Percentiles rank a stretch among this genome's conserved stretches.
phyloP scores from a whole-genome alignment of 2,113 vertebrate genomes.

The Burhinus oedicnemus region DNA sequence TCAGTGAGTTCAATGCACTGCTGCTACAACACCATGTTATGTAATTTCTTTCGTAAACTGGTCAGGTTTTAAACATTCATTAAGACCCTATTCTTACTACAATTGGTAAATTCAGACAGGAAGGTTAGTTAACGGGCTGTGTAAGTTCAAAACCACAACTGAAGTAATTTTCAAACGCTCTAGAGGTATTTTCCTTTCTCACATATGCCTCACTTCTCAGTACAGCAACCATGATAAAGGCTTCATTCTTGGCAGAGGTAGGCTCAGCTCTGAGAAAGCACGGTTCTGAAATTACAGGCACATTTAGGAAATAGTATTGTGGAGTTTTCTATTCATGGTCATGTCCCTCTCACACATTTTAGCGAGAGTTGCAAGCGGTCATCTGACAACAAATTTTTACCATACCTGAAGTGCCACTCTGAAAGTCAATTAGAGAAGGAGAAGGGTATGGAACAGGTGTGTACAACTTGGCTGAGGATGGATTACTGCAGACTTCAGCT shows the following conservation, averaged over 20 bases:
- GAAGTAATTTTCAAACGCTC: background rate
- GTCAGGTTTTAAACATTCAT: constrained; percentile 12
- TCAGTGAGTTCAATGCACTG: constrained; percentile 14
- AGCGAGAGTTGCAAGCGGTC: background rate
- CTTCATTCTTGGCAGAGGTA: background rate
- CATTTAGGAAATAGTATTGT: background rate
- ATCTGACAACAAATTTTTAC: constrained; percentile 24
- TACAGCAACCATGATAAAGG: background rate
- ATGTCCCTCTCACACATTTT: background rate
- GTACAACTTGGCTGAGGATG: background rate
- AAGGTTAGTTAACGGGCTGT: background rate
- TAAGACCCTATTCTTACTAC: background rate
- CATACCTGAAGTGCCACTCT: background rate
- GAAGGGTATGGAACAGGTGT: background rate
- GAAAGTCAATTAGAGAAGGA: background rate
- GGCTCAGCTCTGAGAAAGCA: background rate
- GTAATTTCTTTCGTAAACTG: constrained; percentile 47
- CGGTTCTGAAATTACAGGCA: background rate
- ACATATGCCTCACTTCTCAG: background rate
- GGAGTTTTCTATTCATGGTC: constrained; percentile 11
- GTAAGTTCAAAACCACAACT: background rate
- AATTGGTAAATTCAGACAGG: background rate
- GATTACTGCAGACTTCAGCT: background rate
- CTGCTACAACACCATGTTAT: background rate
- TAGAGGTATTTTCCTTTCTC: background rate